Conservation (phyloP, 2,888 invertebrate species). For the Saturnia pavonia region DNA sequence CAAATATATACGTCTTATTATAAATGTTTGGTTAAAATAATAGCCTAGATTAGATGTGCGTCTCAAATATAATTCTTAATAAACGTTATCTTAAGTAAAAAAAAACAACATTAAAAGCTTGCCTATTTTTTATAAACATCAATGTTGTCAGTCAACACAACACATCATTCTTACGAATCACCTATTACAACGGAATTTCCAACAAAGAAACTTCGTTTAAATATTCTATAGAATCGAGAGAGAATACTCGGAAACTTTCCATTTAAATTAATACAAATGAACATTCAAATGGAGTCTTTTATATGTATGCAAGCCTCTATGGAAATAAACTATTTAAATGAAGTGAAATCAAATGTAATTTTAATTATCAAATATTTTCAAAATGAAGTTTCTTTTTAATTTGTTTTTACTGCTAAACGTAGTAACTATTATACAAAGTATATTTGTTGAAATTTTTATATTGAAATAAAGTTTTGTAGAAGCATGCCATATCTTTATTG, state of each 20-base stretch:
- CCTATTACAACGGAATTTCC: not conserved
- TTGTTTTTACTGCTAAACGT: not conserved
- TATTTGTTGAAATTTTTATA: not conserved
- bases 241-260: constrained; percentile 6
- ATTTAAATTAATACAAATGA: constrained; percentile 11
- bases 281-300: constrained; percentile 10
- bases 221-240: constrained; percentile 4
- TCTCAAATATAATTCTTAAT: not conserved
- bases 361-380: not conserved
- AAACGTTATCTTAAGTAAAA: not conserved
- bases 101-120: not conserved
- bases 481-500: no score
- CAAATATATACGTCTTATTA: not conserved
- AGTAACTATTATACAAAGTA: not conserved
- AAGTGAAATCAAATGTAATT: not conserved
- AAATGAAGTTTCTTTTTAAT: not conserved
- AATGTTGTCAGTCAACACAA: not conserved
- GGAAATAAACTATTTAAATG: constrained; percentile 1
- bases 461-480: no score
- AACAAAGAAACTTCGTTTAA: constrained; percentile 9
- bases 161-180: not conserved
- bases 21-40: not conserved
- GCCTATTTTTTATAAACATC: not conserved
- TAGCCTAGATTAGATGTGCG: not conserved
- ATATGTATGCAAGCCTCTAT: constrained; percentile 3